Conservation (phyloP, 37 sponge, comb jelly and placozoan species). For the Spongia lamella region DNA sequence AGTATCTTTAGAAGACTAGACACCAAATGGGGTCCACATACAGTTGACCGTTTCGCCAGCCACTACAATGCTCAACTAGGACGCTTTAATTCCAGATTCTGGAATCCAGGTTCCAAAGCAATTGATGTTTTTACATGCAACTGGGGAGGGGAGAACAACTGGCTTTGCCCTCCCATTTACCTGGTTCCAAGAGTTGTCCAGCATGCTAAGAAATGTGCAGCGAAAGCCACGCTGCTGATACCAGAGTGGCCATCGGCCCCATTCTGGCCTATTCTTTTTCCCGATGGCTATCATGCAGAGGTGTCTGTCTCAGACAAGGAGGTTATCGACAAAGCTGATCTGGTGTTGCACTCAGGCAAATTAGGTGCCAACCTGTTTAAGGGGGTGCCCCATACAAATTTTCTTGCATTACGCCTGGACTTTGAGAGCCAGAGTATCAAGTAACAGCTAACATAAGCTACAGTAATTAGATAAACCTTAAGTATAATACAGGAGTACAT, state of each 20-base stretch:
- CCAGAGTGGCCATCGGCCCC: constrained; percentile 37
- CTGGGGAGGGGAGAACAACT: constrained; percentile 33
- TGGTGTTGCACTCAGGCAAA: background rate
- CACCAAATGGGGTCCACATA: constrained; percentile 34
- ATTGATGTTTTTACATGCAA: constrained; percentile 37
- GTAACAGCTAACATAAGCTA: background rate
- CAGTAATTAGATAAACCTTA: too few species aligned
- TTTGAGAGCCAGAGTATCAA: too few species aligned
- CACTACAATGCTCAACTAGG: constrained; percentile 7
- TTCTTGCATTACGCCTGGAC: constrained; percentile 7
- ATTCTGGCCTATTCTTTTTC: constrained; percentile 32
- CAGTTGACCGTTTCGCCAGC: constrained; percentile 18
- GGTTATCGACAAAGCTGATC: background rate
- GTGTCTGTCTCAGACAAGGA: constrained; percentile 2
- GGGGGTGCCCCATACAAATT: background rate
- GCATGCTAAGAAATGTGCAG: too few species aligned
- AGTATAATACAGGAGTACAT: too few species aligned
- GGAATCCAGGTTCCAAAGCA: constrained; percentile 20
- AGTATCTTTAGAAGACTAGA: constrained; percentile 2
- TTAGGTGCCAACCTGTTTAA: background rate
- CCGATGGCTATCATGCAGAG: constrained; percentile 3
- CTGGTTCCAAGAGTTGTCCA: too few species aligned
- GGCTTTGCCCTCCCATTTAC: constrained; percentile 28
- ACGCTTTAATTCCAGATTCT: constrained; percentile 9
- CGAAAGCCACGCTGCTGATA: too few species aligned